phyloP scores from a whole-genome alignment of 1,140 invertebrate species.

The Euwallacea similis region DNA sequence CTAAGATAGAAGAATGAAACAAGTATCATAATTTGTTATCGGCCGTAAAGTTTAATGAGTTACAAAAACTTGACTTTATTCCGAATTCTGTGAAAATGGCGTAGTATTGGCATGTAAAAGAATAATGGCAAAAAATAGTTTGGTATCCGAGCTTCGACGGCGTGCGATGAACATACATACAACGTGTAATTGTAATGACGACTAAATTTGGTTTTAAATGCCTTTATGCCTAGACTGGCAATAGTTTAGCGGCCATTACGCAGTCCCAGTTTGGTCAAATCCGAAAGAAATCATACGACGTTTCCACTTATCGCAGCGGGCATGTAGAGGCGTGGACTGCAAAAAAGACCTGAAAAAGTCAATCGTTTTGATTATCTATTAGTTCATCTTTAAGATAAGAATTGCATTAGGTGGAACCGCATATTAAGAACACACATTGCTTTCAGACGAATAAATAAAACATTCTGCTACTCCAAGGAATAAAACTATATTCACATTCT shows the following conservation, averaged over 20 bases:
- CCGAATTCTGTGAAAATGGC: conserved; percentile 25
- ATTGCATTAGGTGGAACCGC: background rate
- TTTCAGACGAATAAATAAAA: too few species aligned
- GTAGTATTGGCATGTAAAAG: conserved; percentile 17
- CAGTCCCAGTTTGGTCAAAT: conserved; percentile 23
- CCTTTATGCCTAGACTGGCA: conserved; percentile 17
- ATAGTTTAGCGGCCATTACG: conserved; percentile 19
- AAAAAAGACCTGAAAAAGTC: conserved; percentile 2
- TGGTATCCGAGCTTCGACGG: conserved; percentile 15
- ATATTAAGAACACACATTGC: too few species aligned
- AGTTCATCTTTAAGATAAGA: conserved; percentile 10
- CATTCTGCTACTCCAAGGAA: too few species aligned
- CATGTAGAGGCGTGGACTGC: conserved; percentile 8
- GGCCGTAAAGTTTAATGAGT: conserved; percentile 15
- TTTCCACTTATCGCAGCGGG: conserved; percentile 10
- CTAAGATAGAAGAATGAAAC: too few species aligned
- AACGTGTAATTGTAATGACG: conserved; percentile 29
- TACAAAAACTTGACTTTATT: conserved; percentile 16
- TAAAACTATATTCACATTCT: too few species aligned
- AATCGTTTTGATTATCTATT: conserved; percentile 3
- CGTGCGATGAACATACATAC: conserved; percentile 33
- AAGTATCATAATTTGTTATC: conserved; percentile 12
- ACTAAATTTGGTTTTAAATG: conserved; percentile 33
- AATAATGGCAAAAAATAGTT: conserved; percentile 10
- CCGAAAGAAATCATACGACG: conserved; percentile 21